These are phyloP conservation scores for Platalea minor DNA, from an alignment of 2,797 vertebrate genomes.

Conservation along the genomic window DNA sequence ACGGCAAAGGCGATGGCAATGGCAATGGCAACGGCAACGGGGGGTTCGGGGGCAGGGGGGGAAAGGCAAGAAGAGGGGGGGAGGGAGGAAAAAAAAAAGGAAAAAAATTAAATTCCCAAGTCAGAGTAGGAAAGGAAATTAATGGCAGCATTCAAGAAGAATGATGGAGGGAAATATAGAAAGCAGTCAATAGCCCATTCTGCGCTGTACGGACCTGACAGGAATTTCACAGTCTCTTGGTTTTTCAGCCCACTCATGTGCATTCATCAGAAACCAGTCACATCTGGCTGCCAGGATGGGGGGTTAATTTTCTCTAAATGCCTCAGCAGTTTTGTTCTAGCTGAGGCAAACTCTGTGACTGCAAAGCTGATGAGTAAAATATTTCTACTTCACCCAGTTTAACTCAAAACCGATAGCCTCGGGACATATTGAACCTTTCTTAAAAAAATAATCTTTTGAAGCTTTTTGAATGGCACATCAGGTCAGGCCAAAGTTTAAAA, in stretches of 20 bases:
- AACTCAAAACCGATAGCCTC: conserved; percentile 99
- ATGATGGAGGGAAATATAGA: conserved; percentile 99
- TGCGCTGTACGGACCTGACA: conserved; percentile 98
- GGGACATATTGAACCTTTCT: conserved; percentile 95
- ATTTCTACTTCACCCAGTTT: conserved; percentile 99
- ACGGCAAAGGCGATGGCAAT: no score
- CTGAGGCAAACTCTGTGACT: conserved; percentile 99
- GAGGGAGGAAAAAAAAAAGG: not conserved
- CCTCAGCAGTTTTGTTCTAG: conserved; percentile 99
- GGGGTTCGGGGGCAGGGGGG: not conserved
- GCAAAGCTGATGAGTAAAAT: conserved; percentile 99
- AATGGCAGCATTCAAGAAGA: conserved; percentile 99
- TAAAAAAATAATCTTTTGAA: conserved; percentile 94
- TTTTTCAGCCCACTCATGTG: conserved; percentile 99
- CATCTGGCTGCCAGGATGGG: conserved; percentile 99
- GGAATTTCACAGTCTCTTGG: conserved; percentile 99
- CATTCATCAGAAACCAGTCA: conserved; percentile 99
- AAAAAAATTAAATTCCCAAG: conserved; percentile 84
- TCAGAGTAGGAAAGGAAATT: conserved; percentile 98
- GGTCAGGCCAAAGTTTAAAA: conserved; percentile 97
- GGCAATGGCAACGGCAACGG: not conserved
- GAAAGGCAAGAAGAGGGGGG: rapidly evolving
- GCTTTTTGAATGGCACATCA: conserved; percentile 94
- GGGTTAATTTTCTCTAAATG: conserved; percentile 99
- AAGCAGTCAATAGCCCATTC: conserved; percentile 99